Conservation (phyloP, 2,113 vertebrate genomes). For the Actinemys pallida region DNA sequence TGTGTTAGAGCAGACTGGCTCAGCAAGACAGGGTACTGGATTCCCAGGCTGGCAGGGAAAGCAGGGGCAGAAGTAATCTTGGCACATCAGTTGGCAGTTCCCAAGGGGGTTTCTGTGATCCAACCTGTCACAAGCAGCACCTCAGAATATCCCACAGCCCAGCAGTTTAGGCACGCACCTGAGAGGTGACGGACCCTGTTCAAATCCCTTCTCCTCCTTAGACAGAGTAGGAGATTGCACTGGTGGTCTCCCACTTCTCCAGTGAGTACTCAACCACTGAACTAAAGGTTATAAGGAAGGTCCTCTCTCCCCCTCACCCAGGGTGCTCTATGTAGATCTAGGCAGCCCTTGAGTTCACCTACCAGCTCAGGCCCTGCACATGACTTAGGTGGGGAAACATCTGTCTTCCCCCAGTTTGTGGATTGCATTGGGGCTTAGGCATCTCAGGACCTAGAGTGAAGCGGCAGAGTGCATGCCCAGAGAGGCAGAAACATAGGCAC, state of each 20-base stretch:
- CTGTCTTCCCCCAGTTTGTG: not conserved
- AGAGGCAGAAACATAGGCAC: not conserved
- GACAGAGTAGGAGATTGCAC: not conserved
- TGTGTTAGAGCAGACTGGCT: too few relatives aligned
- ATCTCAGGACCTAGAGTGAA: not conserved
- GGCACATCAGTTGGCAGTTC: too few relatives aligned
- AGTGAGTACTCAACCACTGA: not conserved
- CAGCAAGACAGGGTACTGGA: too few relatives aligned
- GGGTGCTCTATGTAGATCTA: not conserved
- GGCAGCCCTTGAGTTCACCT: not conserved
- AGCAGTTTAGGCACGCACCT: not conserved
- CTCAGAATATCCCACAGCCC: not conserved
- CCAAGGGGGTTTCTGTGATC: too few relatives aligned
- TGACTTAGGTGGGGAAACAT: not conserved
- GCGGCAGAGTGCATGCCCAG: not conserved
- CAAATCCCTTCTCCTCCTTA: not conserved
- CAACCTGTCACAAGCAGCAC: not conserved
- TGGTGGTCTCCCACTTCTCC: not conserved
- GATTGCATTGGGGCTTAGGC: not conserved
- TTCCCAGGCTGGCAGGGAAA: too few relatives aligned
- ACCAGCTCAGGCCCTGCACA: not conserved
- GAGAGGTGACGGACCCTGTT: not conserved
- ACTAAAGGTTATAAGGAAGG: not conserved
- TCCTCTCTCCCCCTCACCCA: too few relatives aligned
- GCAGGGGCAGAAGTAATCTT: too few relatives aligned